phyloP scores from a whole-genome alignment of 2,888 invertebrate genomes.

The Napeogenes inachia region DNA sequence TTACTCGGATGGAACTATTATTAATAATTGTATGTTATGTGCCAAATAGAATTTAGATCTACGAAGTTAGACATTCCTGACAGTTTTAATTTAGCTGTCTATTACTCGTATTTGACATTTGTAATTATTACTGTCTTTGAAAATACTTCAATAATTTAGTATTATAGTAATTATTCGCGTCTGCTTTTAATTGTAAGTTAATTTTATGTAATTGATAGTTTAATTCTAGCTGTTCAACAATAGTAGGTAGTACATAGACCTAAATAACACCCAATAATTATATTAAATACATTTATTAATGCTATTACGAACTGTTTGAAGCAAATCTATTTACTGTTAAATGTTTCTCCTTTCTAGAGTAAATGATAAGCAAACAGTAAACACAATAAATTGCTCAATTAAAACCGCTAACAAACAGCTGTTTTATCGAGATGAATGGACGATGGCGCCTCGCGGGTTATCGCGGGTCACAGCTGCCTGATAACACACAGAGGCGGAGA shows the following conservation, averaged over 20 bases:
- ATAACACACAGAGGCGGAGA: slow-evolving; percentile 11
- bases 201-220: too few relatives aligned
- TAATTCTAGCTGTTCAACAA: too few relatives aligned
- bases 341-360: neutral
- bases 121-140: neutral
- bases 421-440: slow-evolving; percentile 51
- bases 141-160: neutral
- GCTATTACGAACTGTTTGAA: neutral
- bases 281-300: neutral
- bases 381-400: slow-evolving; percentile 32
- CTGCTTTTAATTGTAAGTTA: too few relatives aligned
- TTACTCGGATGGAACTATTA: too few relatives aligned
- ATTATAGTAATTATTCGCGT: neutral
- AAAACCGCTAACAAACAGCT: slow-evolving; percentile 53
- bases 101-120: neutral
- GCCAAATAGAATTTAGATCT: neutral
- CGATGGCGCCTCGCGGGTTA: slow-evolving; percentile 68
- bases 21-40: too few relatives aligned
- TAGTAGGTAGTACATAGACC: too few relatives aligned
- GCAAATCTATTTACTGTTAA: neutral
- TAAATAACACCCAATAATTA: neutral
- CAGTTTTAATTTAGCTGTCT: slow-evolving; percentile 13
- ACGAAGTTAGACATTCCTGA: neutral
- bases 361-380: slow-evolving; percentile 5
- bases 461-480: slow-evolving; percentile 51